Evolutionary conservation across 2,797 vertebrate species (phyloP).

Genomic region (Decapterus maruadsi): DNA sequence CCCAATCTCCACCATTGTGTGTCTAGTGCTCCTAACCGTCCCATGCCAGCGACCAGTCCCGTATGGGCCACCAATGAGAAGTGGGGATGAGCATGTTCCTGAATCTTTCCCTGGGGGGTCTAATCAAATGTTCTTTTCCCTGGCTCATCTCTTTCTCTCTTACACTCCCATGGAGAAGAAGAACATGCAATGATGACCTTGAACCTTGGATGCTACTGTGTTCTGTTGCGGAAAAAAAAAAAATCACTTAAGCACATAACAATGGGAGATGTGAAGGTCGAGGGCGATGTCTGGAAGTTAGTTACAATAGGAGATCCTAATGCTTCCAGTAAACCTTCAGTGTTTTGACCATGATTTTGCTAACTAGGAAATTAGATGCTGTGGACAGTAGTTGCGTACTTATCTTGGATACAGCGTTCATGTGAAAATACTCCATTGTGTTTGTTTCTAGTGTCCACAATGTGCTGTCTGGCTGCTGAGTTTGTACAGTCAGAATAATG

Average conservation of each 20-base stretch:
- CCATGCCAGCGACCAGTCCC: conserved; percentile 16
- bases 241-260: conserved; percentile 39
- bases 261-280: conserved; percentile 36
- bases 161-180: conserved; percentile 31
- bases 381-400: neutral
- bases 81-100: conserved; percentile 55
- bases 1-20: conserved; percentile 50
- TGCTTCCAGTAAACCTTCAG: conserved; percentile 25
- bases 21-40: conserved; percentile 39
- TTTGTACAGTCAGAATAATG: conserved; percentile 59
- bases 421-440: conserved; percentile 9
- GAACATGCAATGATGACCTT: conserved; percentile 67
- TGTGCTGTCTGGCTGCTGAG: conserved; percentile 51
- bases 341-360: conserved; percentile 14
- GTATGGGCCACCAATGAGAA: conserved; percentile 57
- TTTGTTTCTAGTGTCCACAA: conserved; percentile 52
- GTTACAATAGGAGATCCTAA: conserved; percentile 23
- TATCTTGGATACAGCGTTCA: neutral
- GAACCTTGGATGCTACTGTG: conserved; percentile 51
- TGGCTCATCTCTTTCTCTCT: conserved; percentile 16
- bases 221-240: conserved; percentile 21
- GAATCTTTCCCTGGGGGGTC: conserved; percentile 62
- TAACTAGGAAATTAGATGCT: conserved; percentile 10
- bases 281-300: conserved; percentile 45
- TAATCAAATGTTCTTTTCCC: conserved; percentile 67